Base-by-base conservation (phyloP, 2,888 invertebrate genomes). In the Malthinus flaveolus region DNA sequence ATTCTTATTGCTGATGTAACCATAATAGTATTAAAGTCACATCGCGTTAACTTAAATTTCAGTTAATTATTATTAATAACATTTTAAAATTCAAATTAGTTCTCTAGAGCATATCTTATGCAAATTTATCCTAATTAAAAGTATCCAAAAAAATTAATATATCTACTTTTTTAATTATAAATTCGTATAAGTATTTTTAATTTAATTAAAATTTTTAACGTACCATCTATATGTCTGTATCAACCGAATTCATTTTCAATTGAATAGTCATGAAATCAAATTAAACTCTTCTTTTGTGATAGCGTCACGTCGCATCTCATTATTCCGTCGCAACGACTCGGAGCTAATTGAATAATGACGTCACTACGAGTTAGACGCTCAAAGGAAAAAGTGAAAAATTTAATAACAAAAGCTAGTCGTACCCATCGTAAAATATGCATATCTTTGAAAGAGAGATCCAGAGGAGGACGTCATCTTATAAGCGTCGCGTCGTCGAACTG, bases 321-420 rank as follows among this genome's bases (percentile, higher is more conserved):
- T 73, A 73, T 71, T 66, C 68, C 64, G 54, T 63, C 63, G 64
- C 70, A 66, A 66, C 66, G 67, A 66, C 49, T 62, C 59, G 66
- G 52, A 58, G 65, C 72, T 73, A 74, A 74, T 74, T 74, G 70
- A 72, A 73, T 71, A 66, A 71, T 72, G 71, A 71, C 71, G 71
- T 72, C 71, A 71, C 65, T 54, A 52, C 55, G 54, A 52, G 46
- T 49, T 59, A 60, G 51, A 52, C 58, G 61, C 37, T 59, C 56
- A 59, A 60, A 65, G 62, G 65, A 67, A 65, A 66, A 66, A 55
- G 56, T 55, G 61, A 50, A 51, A 61, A 68, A 68, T 68, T 67
- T 67, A 67, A 68, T 68, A 68, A 68, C 61, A 66, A 65, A 65
- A 65, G 66, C 49, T 60, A 55, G 61, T 56, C 61, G 50, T 57